phyloP scores from a whole-genome alignment of 2,113 vertebrate species.

The Rhea americana region DNA sequence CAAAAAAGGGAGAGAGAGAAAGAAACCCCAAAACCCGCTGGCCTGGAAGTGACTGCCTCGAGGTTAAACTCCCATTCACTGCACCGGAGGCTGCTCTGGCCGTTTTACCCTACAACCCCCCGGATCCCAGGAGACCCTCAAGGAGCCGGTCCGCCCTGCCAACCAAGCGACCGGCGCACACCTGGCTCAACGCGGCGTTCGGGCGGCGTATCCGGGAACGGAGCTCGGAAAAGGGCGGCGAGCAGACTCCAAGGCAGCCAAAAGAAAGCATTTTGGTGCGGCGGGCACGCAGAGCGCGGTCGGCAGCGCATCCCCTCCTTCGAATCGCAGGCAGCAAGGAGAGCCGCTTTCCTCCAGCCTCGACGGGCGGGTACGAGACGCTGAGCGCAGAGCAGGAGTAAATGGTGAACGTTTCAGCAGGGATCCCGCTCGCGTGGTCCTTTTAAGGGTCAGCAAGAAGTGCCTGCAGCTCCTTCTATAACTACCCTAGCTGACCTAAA shows the following conservation, averaged over 20 bases:
- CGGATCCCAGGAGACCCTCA: neutral
- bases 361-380: accelerated
- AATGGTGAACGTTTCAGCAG: neutral
- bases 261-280: neutral
- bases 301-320: neutral
- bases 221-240: neutral
- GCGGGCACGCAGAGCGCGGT: neutral
- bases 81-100: neutral
- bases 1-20: neutral
- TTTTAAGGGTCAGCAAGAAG: neutral
- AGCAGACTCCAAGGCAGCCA: constrained; percentile 16
- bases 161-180: neutral
- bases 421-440: neutral
- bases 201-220: neutral
- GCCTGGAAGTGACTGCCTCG: neutral
- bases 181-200: neutral
- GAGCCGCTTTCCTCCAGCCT: neutral
- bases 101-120: neutral
- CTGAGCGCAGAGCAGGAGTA: neutral
- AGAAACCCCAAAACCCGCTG: no score
- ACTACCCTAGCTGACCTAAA: neutral
- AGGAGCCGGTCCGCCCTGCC: neutral
- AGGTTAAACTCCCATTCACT: neutral
- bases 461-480: neutral
- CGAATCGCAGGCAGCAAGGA: constrained; percentile 5